Evolutionary conservation across 2,888 invertebrate species (phyloP).

Genomic region (Lymantria dispar): DNA sequence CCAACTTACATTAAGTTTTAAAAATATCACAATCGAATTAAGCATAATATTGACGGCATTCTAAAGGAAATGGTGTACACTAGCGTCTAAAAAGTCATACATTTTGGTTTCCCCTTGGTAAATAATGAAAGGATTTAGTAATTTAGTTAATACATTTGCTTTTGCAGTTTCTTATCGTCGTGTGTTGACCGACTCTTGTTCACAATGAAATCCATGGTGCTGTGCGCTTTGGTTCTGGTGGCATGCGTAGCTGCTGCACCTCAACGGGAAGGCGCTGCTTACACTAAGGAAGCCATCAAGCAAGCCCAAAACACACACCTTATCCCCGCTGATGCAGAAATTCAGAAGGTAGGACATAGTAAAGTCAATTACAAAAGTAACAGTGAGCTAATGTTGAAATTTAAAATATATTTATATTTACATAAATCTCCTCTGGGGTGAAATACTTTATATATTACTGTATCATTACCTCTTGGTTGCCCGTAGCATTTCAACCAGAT

Average conservation of each 20-base stretch:
- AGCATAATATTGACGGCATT: no score
- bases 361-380: not conserved
- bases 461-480: no score
- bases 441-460: no score
- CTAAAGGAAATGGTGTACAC: no score
- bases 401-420: no score
- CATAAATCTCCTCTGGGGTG: no score
- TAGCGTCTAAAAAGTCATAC: no score
- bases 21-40: no score
- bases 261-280: conserved; percentile 90
- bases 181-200: conserved; percentile 24
- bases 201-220: conserved; percentile 63
- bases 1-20: no score
- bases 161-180: conserved; percentile 15
- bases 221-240: conserved; percentile 70
- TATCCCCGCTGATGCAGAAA: conserved; percentile 93
- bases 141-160: not conserved
- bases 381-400: no score
- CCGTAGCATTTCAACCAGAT: no score
- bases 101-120: no score
- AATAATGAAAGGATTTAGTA: not conserved
- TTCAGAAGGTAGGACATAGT: conserved; percentile 85
- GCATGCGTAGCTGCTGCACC: conserved; percentile 82
- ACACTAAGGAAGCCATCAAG: conserved; percentile 92
- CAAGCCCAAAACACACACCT: conserved; percentile 93